A percentile compares a stretch with the other conserved stretches of the same genome.
Conservation (phyloP, 2,797 vertebrate genomes). For the Champsocephalus esox region DNA sequence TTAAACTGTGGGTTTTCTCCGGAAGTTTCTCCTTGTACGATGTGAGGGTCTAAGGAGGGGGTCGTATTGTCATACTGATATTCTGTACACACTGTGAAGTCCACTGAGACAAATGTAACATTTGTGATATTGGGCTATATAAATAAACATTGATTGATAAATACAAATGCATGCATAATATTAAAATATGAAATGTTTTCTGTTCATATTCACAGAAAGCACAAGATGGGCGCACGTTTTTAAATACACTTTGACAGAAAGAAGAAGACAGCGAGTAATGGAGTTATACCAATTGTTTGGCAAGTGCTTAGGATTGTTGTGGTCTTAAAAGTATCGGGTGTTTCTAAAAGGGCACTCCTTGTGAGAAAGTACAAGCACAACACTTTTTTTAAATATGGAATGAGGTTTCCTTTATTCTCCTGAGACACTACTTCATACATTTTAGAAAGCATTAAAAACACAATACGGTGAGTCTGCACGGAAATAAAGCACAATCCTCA, state of each 20-base stretch:
- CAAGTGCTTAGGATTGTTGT: constrained; percentile 50
- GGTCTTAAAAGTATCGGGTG: constrained; percentile 55
- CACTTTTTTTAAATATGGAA: constrained; percentile 31
- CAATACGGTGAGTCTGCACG: too few species aligned
- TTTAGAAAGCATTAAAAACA: constrained; percentile 28
- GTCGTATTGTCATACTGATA: too few species aligned
- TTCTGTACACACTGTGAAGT: too few species aligned
- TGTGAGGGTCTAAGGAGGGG: too few species aligned
- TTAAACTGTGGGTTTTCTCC: too few species aligned
- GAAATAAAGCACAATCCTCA: constrained; percentile 26
- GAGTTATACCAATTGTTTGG: constrained; percentile 38
- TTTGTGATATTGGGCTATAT: too few species aligned
- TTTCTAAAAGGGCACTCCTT: constrained; percentile 45
- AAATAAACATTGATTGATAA: too few species aligned
- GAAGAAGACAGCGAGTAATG: background rate
- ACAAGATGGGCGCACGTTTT: constrained; percentile 6
- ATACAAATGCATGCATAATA: too few species aligned
- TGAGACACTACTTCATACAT: constrained; percentile 28
- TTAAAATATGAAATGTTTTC: background rate
- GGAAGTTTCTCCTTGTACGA: too few species aligned
- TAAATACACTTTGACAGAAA: background rate
- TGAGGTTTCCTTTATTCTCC: constrained; percentile 26
- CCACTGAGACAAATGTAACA: too few species aligned
- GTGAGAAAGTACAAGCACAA: constrained; percentile 27
- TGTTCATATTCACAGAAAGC: background rate